Evolutionary conservation across 1,140 invertebrate species (phyloP), one percentile per base, ranked within the genome.

Genomic region (Zaprionus nigranus): DNA sequence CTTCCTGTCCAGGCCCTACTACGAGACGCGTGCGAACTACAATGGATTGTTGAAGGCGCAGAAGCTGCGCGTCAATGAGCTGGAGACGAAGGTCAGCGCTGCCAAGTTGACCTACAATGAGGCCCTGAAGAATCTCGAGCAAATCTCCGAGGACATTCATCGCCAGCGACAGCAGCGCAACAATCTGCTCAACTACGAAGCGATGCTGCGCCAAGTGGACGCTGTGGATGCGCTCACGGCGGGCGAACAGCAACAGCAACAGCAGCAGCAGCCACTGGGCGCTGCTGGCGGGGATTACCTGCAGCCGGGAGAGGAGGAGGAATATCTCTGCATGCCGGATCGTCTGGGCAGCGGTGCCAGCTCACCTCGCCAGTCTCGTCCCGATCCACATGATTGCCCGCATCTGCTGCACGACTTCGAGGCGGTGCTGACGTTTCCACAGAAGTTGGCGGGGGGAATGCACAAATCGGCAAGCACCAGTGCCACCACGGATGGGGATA

Each of bases 71-170:
- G 97, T 99, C 30, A 96, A 96, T 76, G 93, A 94, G 28, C 93
- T 98, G 68, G 97, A 98, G 92, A 94, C 94, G 70, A 95, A 95
- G 75, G 97, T 99, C 5, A 91, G 94, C 7, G 95, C 95, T 73
- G 95, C 97, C 1, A 99, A 99, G 93, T 94, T 96, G 86, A 95
- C 96, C 63, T 99, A 99, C 91, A 95, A 98, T 1, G 95, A 97
- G 82, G 97, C 98, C 1, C 93, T 99, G 9, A 95, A 96, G 82
- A 97, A 97, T 87, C 93, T 99, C 3, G 98, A 99, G 93, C 95
- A 95, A 92, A 99, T 99, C 87, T 98, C 97, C 57, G 97, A 98
- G 93, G 97, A 98, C 93, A 99, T 99, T 82, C 98, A 99, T 91
- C 94, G 95, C 78, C 87, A 92, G 56, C 76, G 92, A 2, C 90